A percentile compares a stretch with the other conserved stretches of the same genome.
These are phyloP conservation scores for Leptopilina myrica DNA, from an alignment of 2,888 invertebrate genomes.

Conservation along the genomic window DNA sequence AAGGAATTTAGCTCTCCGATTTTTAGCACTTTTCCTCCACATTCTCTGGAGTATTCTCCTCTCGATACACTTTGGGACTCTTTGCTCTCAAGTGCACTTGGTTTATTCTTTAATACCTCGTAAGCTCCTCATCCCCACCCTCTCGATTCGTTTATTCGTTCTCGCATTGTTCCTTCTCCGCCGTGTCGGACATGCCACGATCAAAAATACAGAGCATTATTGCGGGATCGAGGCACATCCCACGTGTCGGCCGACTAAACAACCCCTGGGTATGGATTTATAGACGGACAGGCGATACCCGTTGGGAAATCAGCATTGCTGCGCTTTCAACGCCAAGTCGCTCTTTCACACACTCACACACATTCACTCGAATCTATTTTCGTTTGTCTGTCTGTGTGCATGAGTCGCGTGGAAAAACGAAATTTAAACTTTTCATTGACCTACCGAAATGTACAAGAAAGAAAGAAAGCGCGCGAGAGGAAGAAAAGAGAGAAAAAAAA, in stretches of 20 bases:
- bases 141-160: neutral
- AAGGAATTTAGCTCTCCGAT: neutral
- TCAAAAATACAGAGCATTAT: slow-evolving; percentile 45
- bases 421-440: slow-evolving; percentile 62
- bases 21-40: neutral
- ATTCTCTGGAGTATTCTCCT: neutral
- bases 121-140: neutral
- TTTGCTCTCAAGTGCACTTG: slow-evolving; percentile 16
- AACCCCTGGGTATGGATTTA: slow-evolving; percentile 65
- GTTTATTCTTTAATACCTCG: slow-evolving; percentile 33
- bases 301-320: slow-evolving; percentile 67
- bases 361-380: neutral
- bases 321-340: slow-evolving; percentile 57
- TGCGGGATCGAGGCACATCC: neutral
- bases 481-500: neutral
- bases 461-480: neutral
- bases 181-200: slow-evolving; percentile 1
- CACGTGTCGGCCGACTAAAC: slow-evolving; percentile 53
- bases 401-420: slow-evolving; percentile 27
- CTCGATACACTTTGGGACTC: neutral
- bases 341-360: neutral
- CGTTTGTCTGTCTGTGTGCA: slow-evolving; percentile 15
- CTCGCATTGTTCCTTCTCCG: neutral
- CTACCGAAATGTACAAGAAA: neutral
- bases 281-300: slow-evolving; percentile 64